Base-by-base conservation (phyloP, 2,797 vertebrate genomes). In the Sebastiscus albofasciatus region DNA sequence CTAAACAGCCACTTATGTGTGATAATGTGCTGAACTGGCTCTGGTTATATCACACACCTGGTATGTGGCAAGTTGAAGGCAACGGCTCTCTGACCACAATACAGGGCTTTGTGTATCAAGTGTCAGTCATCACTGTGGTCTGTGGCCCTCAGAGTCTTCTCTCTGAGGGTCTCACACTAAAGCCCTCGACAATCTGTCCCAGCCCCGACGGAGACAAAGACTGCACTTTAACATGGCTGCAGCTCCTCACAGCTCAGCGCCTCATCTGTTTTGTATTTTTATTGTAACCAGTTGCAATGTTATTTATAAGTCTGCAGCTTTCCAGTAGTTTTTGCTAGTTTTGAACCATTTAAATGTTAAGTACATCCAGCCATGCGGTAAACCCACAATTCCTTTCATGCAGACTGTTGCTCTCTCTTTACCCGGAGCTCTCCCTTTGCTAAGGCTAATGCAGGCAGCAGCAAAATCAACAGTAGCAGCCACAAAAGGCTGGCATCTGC, bases 291-390 rank as follows among this genome's bases (percentile, higher is more conserved):
- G 96, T 96, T 96, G 95, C 91, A 94, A 95, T 94, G 96, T 96
- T 98, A 99, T 98, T 98, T 98, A 98, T 98, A 98, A 97, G 95
- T 96, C 95, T 96, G 96, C 95, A 96, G 91, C 94, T 96, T 96
- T 96, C 95, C 96, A 97, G 96, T 96, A 96, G 96, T 96, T 94
- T 91, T 87, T 96, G 95, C 93, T 90, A 97, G 94, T 97, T 97
- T 97, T 96, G 95, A 97, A 96, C 96, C 94, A 82, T 96, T 97
- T 96, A 97, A 96, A 96, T 95, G 94, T 97, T 97, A 98, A 97
- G 96, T 95, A 96, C 94, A 97, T 97, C 96, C 97, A 98, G 97
- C 96, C 96, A 96, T 97, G 97, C 92, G 96, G 96, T 95, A 94
- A 97, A 96, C 94, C 95, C 94, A 82, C 91, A 93, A 93, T 90